Percentiles rank a stretch among this genome's conserved stretches.
These are phyloP conservation scores for Macropodus opercularis DNA, from an alignment of 2,797 vertebrate genomes.

Conservation along the genomic window DNA sequence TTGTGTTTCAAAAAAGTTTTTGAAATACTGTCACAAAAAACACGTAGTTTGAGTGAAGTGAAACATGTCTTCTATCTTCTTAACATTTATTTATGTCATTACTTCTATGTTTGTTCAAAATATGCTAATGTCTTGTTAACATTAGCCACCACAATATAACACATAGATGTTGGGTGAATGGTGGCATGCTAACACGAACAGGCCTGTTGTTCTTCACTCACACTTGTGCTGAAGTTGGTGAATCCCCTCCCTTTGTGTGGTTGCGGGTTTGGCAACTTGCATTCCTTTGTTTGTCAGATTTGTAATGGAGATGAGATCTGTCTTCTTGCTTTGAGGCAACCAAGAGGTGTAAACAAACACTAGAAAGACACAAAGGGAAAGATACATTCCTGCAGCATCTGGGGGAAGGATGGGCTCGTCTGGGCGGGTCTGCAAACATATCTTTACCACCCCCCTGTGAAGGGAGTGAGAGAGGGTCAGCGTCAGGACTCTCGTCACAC, in stretches of 20 bases:
- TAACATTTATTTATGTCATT: background rate
- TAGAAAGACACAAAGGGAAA: conserved; percentile 53
- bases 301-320: conserved; percentile 65
- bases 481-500: conserved; percentile 26
- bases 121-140: background rate
- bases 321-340: conserved; percentile 44
- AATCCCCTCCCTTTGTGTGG: conserved; percentile 29
- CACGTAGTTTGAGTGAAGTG: background rate
- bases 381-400: conserved; percentile 70
- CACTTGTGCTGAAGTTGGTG: conserved; percentile 31
- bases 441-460: conserved; percentile 10
- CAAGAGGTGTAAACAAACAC: conserved; percentile 70
- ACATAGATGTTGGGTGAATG: conserved; percentile 7
- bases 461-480: conserved; percentile 36
- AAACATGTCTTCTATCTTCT: background rate
- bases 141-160: conserved; percentile 16
- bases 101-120: background rate
- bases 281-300: conserved; percentile 57
- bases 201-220: conserved; percentile 30
- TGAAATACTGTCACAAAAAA: background rate
- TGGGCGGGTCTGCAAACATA: conserved; percentile 51
- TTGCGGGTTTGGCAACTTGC: conserved; percentile 34
- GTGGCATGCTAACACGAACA: conserved; percentile 19
- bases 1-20: too few species aligned
- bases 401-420: conserved; percentile 60